Percentiles rank a stretch among this genome's conserved stretches.
phyloP scores from a whole-genome alignment of 2,797 vertebrate species.

The Sebastes taczanowskii region DNA sequence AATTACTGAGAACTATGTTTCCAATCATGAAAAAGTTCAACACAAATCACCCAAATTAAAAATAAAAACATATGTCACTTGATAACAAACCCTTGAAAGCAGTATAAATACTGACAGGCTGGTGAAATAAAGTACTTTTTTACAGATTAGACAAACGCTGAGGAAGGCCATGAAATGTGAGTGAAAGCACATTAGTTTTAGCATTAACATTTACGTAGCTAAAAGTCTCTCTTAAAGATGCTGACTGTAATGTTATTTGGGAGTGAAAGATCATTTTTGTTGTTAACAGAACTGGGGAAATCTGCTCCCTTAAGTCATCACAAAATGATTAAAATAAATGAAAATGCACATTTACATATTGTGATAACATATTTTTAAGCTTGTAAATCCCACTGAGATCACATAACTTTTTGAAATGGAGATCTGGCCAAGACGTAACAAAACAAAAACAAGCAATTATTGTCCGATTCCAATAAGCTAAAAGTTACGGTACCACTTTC shows the following conservation, averaged over 20 bases:
- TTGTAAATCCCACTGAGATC: too few relatives aligned
- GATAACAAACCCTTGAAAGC: too few relatives aligned
- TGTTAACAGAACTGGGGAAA: not conserved
- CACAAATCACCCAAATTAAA: too few relatives aligned
- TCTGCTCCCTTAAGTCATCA: not conserved
- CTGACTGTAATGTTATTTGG: not conserved
- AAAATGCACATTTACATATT: not conserved
- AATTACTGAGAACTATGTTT: too few relatives aligned
- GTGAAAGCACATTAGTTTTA: not conserved
- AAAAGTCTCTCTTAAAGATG: not conserved
- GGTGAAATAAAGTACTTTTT: not conserved
- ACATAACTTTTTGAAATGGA: too few relatives aligned
- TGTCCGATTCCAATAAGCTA: not conserved
- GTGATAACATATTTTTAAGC: too few relatives aligned
- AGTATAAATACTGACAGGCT: not conserved
- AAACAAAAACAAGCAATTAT: not conserved
- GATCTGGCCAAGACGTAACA: not conserved
- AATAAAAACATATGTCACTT: too few relatives aligned
- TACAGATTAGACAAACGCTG: not conserved
- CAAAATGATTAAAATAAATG: not conserved
- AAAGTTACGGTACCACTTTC: too few relatives aligned
- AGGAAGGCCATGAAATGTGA: not conserved
- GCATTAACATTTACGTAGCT: not conserved
- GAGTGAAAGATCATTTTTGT: not conserved
- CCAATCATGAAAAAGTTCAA: too few relatives aligned